A percentile compares a stretch with the other conserved stretches of the same genome.
Evolutionary conservation across 2,113 vertebrate species (phyloP).

Genomic region (Halichoeres trimaculatus): DNA sequence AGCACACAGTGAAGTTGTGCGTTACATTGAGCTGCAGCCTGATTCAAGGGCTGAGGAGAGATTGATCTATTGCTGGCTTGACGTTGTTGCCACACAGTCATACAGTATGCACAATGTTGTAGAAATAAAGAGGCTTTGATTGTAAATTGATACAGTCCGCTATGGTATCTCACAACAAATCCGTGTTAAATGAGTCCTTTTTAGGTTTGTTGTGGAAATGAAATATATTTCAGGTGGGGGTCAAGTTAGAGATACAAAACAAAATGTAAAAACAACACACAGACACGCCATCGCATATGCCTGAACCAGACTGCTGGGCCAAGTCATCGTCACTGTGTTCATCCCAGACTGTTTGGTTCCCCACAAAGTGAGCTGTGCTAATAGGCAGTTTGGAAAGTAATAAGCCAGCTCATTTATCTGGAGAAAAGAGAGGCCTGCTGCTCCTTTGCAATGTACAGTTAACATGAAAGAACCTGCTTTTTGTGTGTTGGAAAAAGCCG

Average conservation of each 20-base stretch:
- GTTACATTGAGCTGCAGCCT: conserved; percentile 16
- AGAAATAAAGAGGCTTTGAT: conserved; percentile 8
- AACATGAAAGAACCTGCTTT: conserved; percentile 53
- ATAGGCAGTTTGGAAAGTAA: conserved; percentile 79
- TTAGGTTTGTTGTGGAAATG: conserved; percentile 11
- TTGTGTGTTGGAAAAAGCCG: conserved; percentile 21
- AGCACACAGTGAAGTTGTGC: conserved; percentile 5
- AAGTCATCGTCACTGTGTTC: conserved; percentile 44
- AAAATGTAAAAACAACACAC: background rate
- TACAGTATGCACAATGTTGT: background rate
- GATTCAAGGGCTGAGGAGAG: conserved; percentile 1
- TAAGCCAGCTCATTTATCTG: conserved; percentile 75
- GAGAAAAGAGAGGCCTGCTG: conserved; percentile 65
- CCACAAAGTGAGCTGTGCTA: conserved; percentile 71
- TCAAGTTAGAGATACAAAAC: conserved; percentile 2
- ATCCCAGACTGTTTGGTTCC: conserved; percentile 60
- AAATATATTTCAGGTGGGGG: conserved; percentile 21
- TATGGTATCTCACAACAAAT: background rate
- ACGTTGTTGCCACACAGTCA: background rate
- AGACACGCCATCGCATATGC: conserved; percentile 22
- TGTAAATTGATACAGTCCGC: conserved; percentile 14
- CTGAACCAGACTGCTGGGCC: conserved; percentile 39
- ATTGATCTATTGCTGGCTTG: conserved; percentile 1
- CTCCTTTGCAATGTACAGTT: conserved; percentile 59
- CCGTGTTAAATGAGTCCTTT: conserved; percentile 18